These are phyloP conservation scores for Phocoena phocoena DNA, from an alignment of 2,113 vertebrate genomes.

Conservation along the genomic window DNA sequence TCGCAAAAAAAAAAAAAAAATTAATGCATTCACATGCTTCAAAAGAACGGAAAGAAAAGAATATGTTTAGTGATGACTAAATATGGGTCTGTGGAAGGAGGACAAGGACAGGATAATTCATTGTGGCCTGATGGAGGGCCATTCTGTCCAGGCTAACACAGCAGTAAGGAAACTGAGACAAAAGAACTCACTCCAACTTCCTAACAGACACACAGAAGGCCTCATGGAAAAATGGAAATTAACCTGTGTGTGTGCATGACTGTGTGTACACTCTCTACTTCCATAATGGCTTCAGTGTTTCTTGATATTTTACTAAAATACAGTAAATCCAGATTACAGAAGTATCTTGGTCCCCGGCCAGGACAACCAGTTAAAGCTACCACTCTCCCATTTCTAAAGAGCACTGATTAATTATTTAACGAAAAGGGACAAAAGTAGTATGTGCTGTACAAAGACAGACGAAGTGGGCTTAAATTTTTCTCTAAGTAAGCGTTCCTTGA, in stretches of 20 bases:
- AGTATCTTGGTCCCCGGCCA: background rate
- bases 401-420: background rate
- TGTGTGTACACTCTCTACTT: background rate
- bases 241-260: background rate
- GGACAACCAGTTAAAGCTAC: background rate
- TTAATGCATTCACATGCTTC: constrained; percentile 44
- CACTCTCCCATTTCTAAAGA: background rate
- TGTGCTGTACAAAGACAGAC: background rate
- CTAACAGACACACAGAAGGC: background rate
- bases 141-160: background rate
- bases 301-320: background rate
- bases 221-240: background rate
- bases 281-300: background rate
- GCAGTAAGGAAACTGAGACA: background rate
- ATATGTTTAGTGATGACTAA: background rate
- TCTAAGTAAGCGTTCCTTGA: background rate
- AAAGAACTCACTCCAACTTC: background rate
- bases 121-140: rapidly evolving
- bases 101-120: background rate
- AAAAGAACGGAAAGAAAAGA: background rate
- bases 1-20: background rate
- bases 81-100: background rate
- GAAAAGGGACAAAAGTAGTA: background rate
- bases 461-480: background rate
- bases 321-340: background rate